Evolutionary conservation across 2,888 invertebrate genomes (phyloP), one percentile per base, ranked within the genome.

Genomic region (Acronicta alni): DNA sequence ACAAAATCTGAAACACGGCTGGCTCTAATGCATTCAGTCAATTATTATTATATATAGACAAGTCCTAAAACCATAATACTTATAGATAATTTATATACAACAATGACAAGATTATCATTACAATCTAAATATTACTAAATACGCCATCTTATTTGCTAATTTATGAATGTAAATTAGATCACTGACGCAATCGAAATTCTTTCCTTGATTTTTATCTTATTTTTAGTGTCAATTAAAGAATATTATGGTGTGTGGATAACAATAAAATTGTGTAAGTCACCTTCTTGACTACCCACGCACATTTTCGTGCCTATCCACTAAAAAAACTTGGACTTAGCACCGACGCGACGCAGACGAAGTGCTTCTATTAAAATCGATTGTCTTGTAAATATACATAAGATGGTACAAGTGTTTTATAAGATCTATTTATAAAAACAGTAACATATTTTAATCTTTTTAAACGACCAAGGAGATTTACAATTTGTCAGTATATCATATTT

Each of bases 201-300:
- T 47, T 51, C 2, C 8, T 16, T 12, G 5, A 5, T 15, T 51
- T 55, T 51, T 30, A 43, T 49, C 17, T 30, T 54, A 16, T 48
- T 52, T 54, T 18, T 30, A 35, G 14, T 49, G 10, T 16, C 17
- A 38, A 20, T 52, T 37, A 20, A 15, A 44, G 26, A 42, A 37
- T 5, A 41, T 42, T 17, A 43, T 46, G 32, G 26, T 39, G 18
- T 42, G 4, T 23, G 18, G 20, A 20, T 51, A 12, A 44, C 23
- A 49, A 62, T 62, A 16, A 43, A 62, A 32, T 5, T 4, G 49
- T 30, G 47, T 26, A 35, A 55, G 57, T 70, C 65, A 70, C 57
- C 53, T 64, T 32, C 37, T 38, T 57, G 18, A 32, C 48, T 53
- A 39, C 65, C 53, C 20, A 64, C 70, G 17, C 43, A 43, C 14